Conservation (phyloP, 2,113 vertebrate genomes). For the Macroglossus sobrinus region DNA sequence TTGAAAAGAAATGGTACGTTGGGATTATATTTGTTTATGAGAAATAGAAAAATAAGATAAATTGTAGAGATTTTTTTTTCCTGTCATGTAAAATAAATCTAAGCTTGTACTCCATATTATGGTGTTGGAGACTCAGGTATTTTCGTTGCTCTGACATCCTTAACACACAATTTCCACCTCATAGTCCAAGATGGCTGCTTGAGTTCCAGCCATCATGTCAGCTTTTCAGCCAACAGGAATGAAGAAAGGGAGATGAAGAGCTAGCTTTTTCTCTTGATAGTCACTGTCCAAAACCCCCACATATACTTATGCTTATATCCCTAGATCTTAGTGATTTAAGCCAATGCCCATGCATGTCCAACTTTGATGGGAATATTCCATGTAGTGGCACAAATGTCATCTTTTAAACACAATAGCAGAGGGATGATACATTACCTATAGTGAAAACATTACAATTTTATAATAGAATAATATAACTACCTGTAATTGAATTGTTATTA, state of each 20-base stretch:
- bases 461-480: not conserved
- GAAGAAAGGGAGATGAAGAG: not conserved
- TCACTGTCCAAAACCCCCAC: not conserved
- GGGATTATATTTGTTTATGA: not conserved
- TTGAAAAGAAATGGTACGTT: not conserved
- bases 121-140: not conserved
- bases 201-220: not conserved
- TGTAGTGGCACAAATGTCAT: not conserved
- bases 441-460: not conserved
- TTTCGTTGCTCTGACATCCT: not conserved
- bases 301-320: not conserved
- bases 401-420: not conserved
- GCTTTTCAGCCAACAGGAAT: not conserved
- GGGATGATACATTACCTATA: not conserved
- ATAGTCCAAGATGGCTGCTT: not conserved
- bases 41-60: not conserved
- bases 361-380: not conserved
- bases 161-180: not conserved
- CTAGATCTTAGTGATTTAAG: not conserved
- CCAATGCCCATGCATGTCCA: not conserved
- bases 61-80: not conserved
- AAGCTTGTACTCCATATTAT: not conserved
- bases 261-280: not conserved
- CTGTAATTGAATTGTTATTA: constrained; percentile 6
- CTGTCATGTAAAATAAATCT: not conserved